A percentile compares a stretch with the other conserved stretches of the same genome.
phyloP scores from a whole-genome alignment of 2,888 invertebrate genomes.

The Lasioglossum morio region DNA sequence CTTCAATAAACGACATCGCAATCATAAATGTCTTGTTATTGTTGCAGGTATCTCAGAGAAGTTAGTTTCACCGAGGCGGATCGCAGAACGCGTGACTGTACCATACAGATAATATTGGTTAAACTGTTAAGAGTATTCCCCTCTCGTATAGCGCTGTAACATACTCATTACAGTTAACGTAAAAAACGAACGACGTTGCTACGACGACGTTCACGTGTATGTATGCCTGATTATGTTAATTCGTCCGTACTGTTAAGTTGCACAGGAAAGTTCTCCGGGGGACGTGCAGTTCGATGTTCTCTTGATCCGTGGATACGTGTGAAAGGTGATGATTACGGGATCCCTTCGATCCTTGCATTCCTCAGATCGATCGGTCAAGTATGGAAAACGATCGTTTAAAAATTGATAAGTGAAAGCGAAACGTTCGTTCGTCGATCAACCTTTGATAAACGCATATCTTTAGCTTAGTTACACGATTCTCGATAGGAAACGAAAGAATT shows the following conservation, averaged over 20 bases:
- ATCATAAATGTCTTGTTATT: not conserved
- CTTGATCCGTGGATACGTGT: conserved; percentile 35
- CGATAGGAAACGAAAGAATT: conserved; percentile 15
- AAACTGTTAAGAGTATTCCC: conserved; percentile 71
- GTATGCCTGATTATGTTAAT: conserved; percentile 63
- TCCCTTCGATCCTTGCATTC: conserved; percentile 12
- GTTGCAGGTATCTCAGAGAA: conserved; percentile 63
- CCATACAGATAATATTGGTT: conserved; percentile 76
- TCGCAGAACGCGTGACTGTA: conserved; percentile 72
- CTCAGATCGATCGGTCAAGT: not conserved
- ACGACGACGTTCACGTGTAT: conserved; percentile 45
- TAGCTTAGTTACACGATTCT: not conserved
- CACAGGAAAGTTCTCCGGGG: conserved; percentile 51
- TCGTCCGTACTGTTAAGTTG: conserved; percentile 72
- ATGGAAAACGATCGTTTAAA: not conserved
- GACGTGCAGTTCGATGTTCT: conserved; percentile 47
- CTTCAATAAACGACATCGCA: not conserved
- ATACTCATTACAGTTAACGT: conserved; percentile 74
- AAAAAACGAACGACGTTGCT: conserved; percentile 36
- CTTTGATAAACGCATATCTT: not conserved
- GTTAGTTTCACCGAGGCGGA: conserved; percentile 57
- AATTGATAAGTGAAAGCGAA: not conserved
- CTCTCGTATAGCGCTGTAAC: conserved; percentile 73
- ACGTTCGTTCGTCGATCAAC: not conserved
- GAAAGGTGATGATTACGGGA: conserved; percentile 31